A percentile compares a stretch with the other conserved stretches of the same genome.
Conservation (phyloP, 2,797 vertebrate species). For the Karalla daura region DNA sequence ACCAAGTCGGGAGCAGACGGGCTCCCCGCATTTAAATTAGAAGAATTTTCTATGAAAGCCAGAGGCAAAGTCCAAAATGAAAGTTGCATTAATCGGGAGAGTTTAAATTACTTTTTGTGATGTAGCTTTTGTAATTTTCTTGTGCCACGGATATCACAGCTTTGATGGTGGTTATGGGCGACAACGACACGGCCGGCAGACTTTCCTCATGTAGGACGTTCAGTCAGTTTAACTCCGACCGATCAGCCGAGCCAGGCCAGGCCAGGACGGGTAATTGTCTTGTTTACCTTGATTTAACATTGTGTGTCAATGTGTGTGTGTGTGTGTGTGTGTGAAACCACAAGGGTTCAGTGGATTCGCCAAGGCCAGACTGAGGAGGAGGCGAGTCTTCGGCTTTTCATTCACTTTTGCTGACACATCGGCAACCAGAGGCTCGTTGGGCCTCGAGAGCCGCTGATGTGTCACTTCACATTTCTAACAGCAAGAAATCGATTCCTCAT, state of each 20-base stretch:
- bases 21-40: constrained; percentile 58
- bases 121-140: constrained; percentile 61
- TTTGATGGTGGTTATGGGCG: constrained; percentile 49
- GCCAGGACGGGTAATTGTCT: constrained; percentile 40
- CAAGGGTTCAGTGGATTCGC: constrained; percentile 45
- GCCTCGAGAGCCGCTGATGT: constrained; percentile 46
- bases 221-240: constrained; percentile 29
- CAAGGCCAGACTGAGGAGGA: constrained; percentile 49
- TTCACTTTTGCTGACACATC: constrained; percentile 61
- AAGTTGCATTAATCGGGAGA: constrained; percentile 69
- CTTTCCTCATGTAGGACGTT: constrained; percentile 31
- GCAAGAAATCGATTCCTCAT: constrained; percentile 40
- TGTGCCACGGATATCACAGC: constrained; percentile 17
- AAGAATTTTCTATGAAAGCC: constrained; percentile 64
- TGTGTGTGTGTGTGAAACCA: constrained; percentile 37
- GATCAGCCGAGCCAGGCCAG: constrained; percentile 5
- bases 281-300: constrained; percentile 61
- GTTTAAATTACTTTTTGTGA: constrained; percentile 71
- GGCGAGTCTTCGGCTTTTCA: constrained; percentile 45
- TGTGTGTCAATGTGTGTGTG: constrained; percentile 19
- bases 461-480: constrained; percentile 47
- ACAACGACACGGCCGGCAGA: not conserved
- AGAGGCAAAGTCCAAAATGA: constrained; percentile 66
- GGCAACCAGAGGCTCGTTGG: constrained; percentile 39
- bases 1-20: constrained; percentile 27